Evolutionary conservation across 2,888 invertebrate species (phyloP).

Genomic region (Daptonema setosum): DNA sequence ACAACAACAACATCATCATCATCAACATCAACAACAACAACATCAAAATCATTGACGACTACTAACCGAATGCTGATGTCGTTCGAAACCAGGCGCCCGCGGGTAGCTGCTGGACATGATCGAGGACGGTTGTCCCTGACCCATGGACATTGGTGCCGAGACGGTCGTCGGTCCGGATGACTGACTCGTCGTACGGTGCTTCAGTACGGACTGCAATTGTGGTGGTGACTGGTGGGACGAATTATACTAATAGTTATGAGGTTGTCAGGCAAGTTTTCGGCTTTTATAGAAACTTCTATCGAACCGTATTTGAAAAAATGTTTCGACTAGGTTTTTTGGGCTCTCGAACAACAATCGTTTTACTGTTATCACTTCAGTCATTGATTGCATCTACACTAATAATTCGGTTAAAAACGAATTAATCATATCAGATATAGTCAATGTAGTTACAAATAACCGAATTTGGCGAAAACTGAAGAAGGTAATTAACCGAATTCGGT

Average conservation of each 20-base stretch:
- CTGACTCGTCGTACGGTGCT: conserved; percentile 8
- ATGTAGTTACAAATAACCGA: no score
- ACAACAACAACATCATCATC: conserved; percentile 1
- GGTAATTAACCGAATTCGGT: no score
- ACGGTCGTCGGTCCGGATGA: neutral
- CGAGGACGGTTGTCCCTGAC: conserved; percentile 2
- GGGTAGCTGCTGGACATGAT: conserved; percentile 13
- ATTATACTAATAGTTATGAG: neutral
- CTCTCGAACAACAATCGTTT: no score
- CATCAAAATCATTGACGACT: no score
- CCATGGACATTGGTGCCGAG: neutral
- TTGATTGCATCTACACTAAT: no score
- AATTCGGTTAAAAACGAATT: no score
- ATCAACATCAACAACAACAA: neutral
- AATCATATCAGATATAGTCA: no score
- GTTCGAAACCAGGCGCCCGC: conserved; percentile 19
- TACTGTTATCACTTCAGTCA: no score
- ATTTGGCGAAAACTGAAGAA: no score
- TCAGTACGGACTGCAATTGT: conserved; percentile 11
- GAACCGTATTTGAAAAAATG: neutral
- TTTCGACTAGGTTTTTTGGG: neutral
- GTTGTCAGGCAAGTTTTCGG: neutral
- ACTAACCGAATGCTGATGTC: conserved; percentile 15
- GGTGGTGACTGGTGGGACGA: neutral
- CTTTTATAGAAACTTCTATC: neutral